phyloP scores from a whole-genome alignment of 2,113 vertebrate species.

The Gobio gobio region DNA sequence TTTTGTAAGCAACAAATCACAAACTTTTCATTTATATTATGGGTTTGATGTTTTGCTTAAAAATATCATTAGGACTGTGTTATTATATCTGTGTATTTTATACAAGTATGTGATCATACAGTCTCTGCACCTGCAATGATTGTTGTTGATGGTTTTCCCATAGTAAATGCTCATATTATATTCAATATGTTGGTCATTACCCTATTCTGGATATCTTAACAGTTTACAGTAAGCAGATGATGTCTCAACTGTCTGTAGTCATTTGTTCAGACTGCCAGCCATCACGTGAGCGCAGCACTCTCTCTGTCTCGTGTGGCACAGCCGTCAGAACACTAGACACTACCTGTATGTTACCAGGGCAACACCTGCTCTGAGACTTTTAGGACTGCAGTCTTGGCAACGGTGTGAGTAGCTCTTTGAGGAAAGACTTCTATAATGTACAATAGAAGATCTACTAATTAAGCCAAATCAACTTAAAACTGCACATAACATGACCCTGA shows the following conservation, averaged over 20 bases:
- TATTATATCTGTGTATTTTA: too few relatives aligned
- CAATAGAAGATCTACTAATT: slow-evolving; percentile 41
- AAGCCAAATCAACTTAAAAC: slow-evolving; percentile 54
- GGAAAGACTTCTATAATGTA: slow-evolving; percentile 62
- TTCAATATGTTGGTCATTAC: not conserved
- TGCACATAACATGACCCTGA: slow-evolving; percentile 45
- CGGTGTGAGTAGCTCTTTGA: slow-evolving; percentile 62
- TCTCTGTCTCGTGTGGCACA: slow-evolving; percentile 43
- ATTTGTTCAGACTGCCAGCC: slow-evolving; percentile 38
- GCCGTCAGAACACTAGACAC: slow-evolving; percentile 59
- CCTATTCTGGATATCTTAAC: not conserved
- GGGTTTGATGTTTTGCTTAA: too few relatives aligned
- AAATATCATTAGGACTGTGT: too few relatives aligned
- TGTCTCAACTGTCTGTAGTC: slow-evolving; percentile 53
- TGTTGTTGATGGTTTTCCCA: not conserved
- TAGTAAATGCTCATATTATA: not conserved
- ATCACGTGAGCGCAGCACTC: not conserved
- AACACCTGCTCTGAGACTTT: slow-evolving; percentile 71
- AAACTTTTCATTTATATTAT: too few relatives aligned
- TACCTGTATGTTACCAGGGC: slow-evolving; percentile 66
- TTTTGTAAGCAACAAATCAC: too few relatives aligned
- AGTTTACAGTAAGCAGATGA: not conserved
- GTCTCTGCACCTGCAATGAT: too few relatives aligned
- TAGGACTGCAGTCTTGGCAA: slow-evolving; percentile 68
- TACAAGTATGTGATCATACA: too few relatives aligned